These are phyloP conservation scores for Drosophila meridiana DNA, from an alignment of 2,888 invertebrate species.

Conservation along the genomic window DNA sequence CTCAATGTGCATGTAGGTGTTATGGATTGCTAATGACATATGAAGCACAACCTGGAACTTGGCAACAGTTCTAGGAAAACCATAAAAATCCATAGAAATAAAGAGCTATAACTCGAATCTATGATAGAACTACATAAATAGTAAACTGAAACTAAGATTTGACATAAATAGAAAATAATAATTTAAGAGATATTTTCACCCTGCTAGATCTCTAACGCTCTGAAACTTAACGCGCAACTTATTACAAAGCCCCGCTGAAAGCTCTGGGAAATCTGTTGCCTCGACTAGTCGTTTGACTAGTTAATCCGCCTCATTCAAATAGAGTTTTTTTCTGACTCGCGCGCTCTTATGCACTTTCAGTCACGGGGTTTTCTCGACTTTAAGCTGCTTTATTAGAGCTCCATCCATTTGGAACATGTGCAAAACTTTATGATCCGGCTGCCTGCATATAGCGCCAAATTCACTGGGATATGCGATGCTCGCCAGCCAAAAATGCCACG, in stretches of 20 bases:
- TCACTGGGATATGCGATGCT: constrained; percentile 11
- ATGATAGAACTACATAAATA: background rate
- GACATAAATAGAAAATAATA: too few species aligned
- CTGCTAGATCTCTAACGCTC: background rate
- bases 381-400: constrained; percentile 30
- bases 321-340: constrained; percentile 2
- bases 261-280: background rate
- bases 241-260: background rate
- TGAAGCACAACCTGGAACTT: too few species aligned
- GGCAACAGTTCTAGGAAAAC: too few species aligned
- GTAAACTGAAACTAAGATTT: too few species aligned
- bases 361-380: background rate
- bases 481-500: constrained; percentile 33
- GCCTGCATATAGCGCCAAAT: constrained; percentile 6
- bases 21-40: background rate
- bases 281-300: constrained; percentile 5
- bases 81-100: too few species aligned
- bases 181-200: background rate
- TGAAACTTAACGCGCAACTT: background rate
- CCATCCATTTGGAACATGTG: constrained; percentile 31
- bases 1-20: background rate
- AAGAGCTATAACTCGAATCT: background rate
- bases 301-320: constrained; percentile 22
- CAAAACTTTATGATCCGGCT: constrained; percentile 14
- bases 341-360: background rate